A percentile compares a stretch with the other conserved stretches of the same genome.
phyloP scores from a whole-genome alignment of 2,888 invertebrate genomes.

The Troides helena region DNA sequence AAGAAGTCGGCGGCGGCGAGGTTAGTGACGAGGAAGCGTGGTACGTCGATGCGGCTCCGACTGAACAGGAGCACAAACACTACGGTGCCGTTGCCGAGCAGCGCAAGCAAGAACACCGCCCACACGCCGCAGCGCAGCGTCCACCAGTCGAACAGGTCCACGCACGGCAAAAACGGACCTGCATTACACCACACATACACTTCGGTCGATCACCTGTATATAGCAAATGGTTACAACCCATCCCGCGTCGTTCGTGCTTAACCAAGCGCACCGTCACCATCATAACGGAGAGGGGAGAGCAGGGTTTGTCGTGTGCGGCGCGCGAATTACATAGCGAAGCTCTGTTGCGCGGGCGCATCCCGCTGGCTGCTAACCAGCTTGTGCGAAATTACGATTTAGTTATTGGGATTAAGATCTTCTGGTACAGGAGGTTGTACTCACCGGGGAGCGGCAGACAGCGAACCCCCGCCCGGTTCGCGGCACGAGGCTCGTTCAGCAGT shows the following conservation, averaged over 20 bases:
- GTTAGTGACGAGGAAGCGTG: conserved; percentile 97
- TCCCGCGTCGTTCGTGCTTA: too few relatives aligned
- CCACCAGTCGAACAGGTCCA: conserved; percentile 99
- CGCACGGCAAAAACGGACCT: conserved; percentile 97
- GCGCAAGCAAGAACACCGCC: conserved; percentile 96
- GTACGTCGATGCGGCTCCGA: conserved; percentile 96
- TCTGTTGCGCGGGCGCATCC: too few relatives aligned
- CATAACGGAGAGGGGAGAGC: too few relatives aligned
- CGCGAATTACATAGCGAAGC: too few relatives aligned
- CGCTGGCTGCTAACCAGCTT: too few relatives aligned
- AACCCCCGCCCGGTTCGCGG: conserved; percentile 35
- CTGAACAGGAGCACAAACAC: conserved; percentile 95
- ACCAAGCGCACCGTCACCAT: too few relatives aligned
- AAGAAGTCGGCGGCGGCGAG: conserved; percentile 98
- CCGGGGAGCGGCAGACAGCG: conserved; percentile 91
- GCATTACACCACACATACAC: conserved; percentile 26
- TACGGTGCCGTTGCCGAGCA: conserved; percentile 97
- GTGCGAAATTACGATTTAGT: too few relatives aligned
- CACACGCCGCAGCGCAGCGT: conserved; percentile 97
- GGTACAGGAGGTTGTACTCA: conserved; percentile 37
- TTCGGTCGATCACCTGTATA: too few relatives aligned
- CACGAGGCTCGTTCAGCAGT: conserved; percentile 38
- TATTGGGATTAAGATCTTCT: too few relatives aligned
- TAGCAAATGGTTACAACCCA: too few relatives aligned
- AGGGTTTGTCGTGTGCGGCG: too few relatives aligned